Evolutionary conservation across 2,113 vertebrate species (phyloP), one percentile per base, ranked within the genome.

Genomic region (Galeopterus variegatus): DNA sequence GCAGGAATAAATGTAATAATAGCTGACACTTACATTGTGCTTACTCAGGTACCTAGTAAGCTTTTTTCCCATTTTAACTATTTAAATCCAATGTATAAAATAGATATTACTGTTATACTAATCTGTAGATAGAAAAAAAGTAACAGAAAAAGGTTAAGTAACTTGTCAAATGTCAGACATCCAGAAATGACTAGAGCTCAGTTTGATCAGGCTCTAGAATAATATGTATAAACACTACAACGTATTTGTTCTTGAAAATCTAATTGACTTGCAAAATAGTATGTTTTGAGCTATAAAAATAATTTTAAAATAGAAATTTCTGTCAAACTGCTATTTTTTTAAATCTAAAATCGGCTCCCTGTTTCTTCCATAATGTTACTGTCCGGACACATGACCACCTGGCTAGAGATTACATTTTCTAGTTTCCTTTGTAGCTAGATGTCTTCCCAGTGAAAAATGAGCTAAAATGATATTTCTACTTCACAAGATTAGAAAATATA

Each of bases 241-340:
- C 56, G 11, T 50, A 77, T 54, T 87, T 86, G 17, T 50, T 64
- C 33, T 73, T 69, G 23, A 82, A 85, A 93, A 50, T 33, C 62
- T 31, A 96, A 45, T 28, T 67, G 12, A 87, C 62, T 70, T 60
- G 75, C 88, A 94, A 86, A 84, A 56, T 76, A 26, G n/a, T 41
- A 3, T 73, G 48, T 33, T 86, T 89, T 56, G 13, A 4, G 21
- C 31, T 62, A 8, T 67, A 83, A 41, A 77, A 82, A 45, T 92
- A 89, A 41, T 95, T 77, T 87, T 21, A 90, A 82, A 65, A 28
- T n/a, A 87, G 31, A 8, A 72, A 86, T 76, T 72, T 86, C 54
- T 41, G 14, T 90, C 45, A 65, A 36, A 65, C 15, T 72, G 31
- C 5, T 60, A 77, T 60, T 41, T 92, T 33, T 87, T 64, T 60